phyloP scores from a whole-genome alignment of 2,113 vertebrate genomes.

The Malurus elegans region DNA sequence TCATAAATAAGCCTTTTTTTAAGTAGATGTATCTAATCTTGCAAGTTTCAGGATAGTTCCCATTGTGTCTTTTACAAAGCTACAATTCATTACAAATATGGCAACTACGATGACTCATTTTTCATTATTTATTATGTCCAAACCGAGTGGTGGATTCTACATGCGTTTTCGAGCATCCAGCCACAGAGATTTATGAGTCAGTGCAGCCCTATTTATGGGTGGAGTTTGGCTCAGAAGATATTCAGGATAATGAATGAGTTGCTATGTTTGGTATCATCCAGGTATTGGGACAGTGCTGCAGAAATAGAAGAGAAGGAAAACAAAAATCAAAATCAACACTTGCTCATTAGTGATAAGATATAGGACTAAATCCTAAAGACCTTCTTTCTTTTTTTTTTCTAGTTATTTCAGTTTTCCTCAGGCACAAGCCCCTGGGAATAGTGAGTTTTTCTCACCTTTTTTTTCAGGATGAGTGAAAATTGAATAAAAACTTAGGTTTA shows the following conservation, averaged over 20 bases:
- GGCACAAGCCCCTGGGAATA: background rate
- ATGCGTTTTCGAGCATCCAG: background rate
- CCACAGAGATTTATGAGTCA: slow-evolving; percentile 56
- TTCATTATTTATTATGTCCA: slow-evolving; percentile 59
- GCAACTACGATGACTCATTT: slow-evolving; percentile 32
- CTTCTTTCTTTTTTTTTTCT: background rate
- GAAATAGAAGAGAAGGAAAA: background rate
- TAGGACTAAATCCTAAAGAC: background rate
- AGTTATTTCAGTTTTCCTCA: background rate
- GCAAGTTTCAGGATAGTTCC: background rate
- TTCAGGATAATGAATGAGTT: slow-evolving; percentile 44
- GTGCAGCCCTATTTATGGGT: slow-evolving; percentile 48
- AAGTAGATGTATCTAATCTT: slow-evolving; percentile 20
- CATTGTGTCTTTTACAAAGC: slow-evolving; percentile 20
- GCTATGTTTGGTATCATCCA: slow-evolving; percentile 10
- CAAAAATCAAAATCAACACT: background rate
- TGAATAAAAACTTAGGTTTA: background rate
- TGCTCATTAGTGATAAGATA: background rate
- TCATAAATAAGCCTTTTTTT: background rate
- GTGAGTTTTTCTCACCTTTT: background rate
- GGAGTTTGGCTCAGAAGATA: slow-evolving; percentile 37
- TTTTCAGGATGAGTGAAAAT: background rate
- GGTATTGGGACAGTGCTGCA: background rate
- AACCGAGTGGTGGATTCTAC: slow-evolving; percentile 13
- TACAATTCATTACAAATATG: slow-evolving; percentile 55